phyloP scores from a whole-genome alignment of 1,140 invertebrate species.

The Samia ricini region DNA sequence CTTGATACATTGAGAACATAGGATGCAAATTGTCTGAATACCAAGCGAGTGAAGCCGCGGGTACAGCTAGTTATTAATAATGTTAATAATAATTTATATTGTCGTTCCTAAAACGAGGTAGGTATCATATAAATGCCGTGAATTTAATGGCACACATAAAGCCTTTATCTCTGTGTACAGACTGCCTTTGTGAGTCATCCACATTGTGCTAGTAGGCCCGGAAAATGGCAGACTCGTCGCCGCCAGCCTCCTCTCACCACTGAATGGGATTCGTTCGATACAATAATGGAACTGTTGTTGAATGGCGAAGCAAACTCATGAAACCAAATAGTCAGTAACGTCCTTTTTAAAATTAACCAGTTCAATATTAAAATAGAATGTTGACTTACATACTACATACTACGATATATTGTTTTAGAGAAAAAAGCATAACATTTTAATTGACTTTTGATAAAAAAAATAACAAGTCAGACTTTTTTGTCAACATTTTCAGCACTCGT shows the following conservation, averaged over 20 bases:
- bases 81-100: not conserved
- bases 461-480: too few species aligned
- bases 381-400: too few species aligned
- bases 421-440: too few species aligned
- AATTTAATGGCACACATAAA: constrained; percentile 7
- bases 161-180: constrained; percentile 3
- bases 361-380: not conserved
- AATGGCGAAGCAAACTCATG: not conserved
- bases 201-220: constrained; percentile 17
- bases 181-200: constrained; percentile 11
- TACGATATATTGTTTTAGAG: too few species aligned
- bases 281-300: not conserved
- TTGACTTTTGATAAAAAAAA: too few species aligned
- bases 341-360: not conserved
- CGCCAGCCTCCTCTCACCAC: constrained; percentile 9
- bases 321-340: not conserved
- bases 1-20: too few species aligned
- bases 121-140: constrained; percentile 2
- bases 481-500: too few species aligned
- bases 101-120: too few species aligned
- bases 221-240: constrained; percentile 24
- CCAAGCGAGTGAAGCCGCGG: too few species aligned
- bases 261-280: constrained; percentile 15
- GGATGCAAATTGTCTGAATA: too few species aligned
- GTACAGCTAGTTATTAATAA: too few species aligned